A percentile compares a stretch with the other conserved stretches of the same genome.
These are phyloP conservation scores for Mareca penelope DNA, from an alignment of 2,797 vertebrate species.

Conservation along the genomic window DNA sequence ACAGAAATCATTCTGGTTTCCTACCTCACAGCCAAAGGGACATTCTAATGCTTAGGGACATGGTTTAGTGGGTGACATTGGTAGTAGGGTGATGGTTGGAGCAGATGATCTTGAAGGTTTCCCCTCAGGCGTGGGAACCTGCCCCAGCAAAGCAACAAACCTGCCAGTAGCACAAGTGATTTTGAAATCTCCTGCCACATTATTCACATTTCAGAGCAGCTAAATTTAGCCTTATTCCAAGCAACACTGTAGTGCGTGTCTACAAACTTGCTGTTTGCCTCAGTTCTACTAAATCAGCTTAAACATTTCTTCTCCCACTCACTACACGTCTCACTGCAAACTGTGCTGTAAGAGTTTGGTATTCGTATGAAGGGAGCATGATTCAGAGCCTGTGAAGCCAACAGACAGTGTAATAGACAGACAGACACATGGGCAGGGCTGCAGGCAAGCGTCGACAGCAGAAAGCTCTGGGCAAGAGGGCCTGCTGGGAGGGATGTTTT, in stretches of 20 bases:
- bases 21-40: neutral
- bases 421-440: neutral
- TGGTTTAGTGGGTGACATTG: no score
- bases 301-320: neutral
- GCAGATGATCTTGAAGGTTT: no score
- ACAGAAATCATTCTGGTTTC: neutral
- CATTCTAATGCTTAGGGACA: no score
- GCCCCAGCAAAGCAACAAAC: no score
- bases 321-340: neutral
- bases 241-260: neutral
- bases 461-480: neutral
- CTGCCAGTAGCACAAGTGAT: neutral
- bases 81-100: no score
- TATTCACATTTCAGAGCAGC: neutral
- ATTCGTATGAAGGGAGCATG: neutral
- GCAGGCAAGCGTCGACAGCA: neutral
- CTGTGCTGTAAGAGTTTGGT: rapidly evolving
- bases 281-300: neutral
- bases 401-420: neutral
- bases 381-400: neutral
- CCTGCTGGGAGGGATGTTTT: neutral
- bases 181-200: neutral
- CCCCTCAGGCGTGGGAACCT: neutral
- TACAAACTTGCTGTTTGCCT: neutral
- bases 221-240: neutral